These are phyloP conservation scores for Mungos mungo DNA, from an alignment of 2,113 vertebrate genomes.

Conservation along the genomic window DNA sequence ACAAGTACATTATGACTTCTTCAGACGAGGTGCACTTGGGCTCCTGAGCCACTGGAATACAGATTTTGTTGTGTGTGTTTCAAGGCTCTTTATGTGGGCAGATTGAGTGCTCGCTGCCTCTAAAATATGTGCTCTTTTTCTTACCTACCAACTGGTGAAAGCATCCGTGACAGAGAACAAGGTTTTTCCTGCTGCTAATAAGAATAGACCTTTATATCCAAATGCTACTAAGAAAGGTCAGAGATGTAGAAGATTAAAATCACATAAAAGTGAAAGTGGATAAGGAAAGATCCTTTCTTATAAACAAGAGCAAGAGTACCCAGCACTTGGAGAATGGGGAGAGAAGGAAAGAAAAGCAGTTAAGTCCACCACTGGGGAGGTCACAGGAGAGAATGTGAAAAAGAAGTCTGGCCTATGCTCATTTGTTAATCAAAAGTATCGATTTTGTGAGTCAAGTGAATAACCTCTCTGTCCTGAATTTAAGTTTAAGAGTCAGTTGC, in stretches of 20 bases:
- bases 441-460: not conserved
- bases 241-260: not conserved
- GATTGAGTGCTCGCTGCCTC: not conserved
- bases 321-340: not conserved
- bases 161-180: not conserved
- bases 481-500: not conserved
- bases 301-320: not conserved
- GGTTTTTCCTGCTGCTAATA: not conserved
- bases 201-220: not conserved
- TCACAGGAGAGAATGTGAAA: not conserved
- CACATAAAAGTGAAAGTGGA: not conserved
- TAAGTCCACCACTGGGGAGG: not conserved
- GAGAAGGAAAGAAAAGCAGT: not conserved
- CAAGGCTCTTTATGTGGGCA: not conserved
- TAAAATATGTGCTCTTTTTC: not conserved
- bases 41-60: not conserved
- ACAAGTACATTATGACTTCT: slow-evolving; percentile 11
- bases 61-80: not conserved
- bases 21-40: not conserved
- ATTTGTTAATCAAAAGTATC: slow-evolving; percentile 4
- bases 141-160: not conserved
- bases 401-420: not conserved
- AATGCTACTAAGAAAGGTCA: slow-evolving; percentile 1
- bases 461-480: not conserved
- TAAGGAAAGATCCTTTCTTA: not conserved